Evolutionary conservation across 1,140 invertebrate genomes (phyloP), one percentile per base, ranked within the genome.

Genomic region (Cydia fagiglandana): DNA sequence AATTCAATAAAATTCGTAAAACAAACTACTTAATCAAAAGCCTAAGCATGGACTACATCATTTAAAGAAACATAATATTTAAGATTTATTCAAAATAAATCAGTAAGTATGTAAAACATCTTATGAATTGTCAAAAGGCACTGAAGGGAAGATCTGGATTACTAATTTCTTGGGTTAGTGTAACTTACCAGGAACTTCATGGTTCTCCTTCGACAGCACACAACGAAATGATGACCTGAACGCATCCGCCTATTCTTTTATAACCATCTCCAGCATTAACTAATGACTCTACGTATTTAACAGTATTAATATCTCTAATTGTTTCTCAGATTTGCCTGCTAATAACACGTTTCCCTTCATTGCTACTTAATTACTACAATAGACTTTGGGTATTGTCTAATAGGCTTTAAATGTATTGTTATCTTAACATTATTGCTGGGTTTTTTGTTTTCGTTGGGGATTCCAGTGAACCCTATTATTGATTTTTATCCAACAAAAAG

Each of bases 141-240:
- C 7, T 38, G 0, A 38, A 38, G 34, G 34, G 34, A 38, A 38
- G 38, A n/a, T 15, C 47, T 15, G 47, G 47, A 50, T n/a, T n/a
- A 50, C 13, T 50, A 50, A 7, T 50, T 50, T 50, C 47, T 50
- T n/a, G 15, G 20, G 10, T 24, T 6, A 61, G 6, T 34, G 7
- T 12, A 6, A 70, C 66, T 70, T 10, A 70, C 66, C 66, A 70
- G 34, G 34, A 70, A 70, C 30, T 45, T 70, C 66, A 70, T 70
- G 30, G n/a, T 70, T 70, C 30, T 70, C 66, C n/a, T 70, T 45
- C n/a, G 30, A 7, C 9, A 17, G 3, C 15, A 41, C 17, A 70
- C 66, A 70, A 70, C n/a, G 15, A 4, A 70, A 70, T 41, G n/a
- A 70, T 70, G 17, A 41, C 38, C 7, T 2, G 3, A 17, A 4